A percentile compares a stretch with the other conserved stretches of the same genome.
Evolutionary conservation across 2,797 vertebrate genomes (phyloP).

Genomic region (Sebastes ruberrimus): DNA sequence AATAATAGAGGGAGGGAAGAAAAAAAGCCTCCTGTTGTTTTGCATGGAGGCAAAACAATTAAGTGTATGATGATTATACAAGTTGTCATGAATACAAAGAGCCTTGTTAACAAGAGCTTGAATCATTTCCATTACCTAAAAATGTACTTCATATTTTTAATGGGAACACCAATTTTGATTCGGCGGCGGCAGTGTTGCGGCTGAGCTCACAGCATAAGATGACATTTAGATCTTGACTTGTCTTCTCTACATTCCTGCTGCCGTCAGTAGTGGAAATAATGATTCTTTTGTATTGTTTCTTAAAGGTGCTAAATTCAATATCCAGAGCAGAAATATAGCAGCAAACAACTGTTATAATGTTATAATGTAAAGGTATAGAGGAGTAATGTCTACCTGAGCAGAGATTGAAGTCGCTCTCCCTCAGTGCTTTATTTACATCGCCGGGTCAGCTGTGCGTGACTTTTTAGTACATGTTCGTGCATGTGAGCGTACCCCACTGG

Average conservation of each 20-base stretch:
- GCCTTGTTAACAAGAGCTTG: background rate
- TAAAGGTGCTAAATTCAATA: background rate
- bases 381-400: no score
- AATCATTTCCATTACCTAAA: background rate
- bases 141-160: background rate
- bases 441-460: no score
- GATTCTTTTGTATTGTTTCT: background rate
- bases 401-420: no score
- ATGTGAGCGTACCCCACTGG: no score
- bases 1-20: background rate
- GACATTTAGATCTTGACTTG: background rate
- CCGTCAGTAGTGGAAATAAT: background rate
- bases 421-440: no score
- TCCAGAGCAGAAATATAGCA: no score
- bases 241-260: background rate
- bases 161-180: background rate
- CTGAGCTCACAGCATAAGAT: background rate
- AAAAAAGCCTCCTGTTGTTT: background rate
- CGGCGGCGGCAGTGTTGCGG: background rate
- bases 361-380: no score
- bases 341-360: no score
- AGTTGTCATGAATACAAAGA: slow-evolving; percentile 21
- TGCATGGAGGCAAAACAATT: slow-evolving; percentile 15
- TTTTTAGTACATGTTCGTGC: no score
- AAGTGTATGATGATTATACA: background rate